Evolutionary conservation across 1,140 invertebrate genomes (phyloP), one percentile per base, ranked within the genome.

Genomic region (Diorhabda elongata): DNA sequence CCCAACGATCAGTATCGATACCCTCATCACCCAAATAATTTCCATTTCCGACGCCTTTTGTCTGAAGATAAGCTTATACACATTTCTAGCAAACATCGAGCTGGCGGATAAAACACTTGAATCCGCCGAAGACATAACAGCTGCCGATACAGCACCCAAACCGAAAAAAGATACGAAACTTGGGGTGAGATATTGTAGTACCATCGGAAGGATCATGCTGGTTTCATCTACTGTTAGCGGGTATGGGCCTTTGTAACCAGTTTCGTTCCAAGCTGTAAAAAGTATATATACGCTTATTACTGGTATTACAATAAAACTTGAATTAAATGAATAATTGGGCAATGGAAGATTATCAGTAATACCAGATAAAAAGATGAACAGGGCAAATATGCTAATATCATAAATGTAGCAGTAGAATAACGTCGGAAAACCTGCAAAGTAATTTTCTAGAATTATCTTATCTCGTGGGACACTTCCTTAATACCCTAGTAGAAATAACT

Each of bases 41-140:
- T 99, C 97, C 87, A 92, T 93, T 82, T 97, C 95, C 60, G 93
- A 96, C 44, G 95, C 95, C 82, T 91, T 89, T 83, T 96, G 95
- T 72, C 96, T 85, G 84, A 98, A 97, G 78, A 98, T 95, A 77
- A 97, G 87, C 84, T 95, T 97, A 87, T 98, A 98, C 69, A 99
- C 93, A 82, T 99, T 99, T 78, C 96, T 89, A 64, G 97, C 96
- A 81, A 98, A 99, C 97, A 99, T 98, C 11, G 96, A 97, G 71
- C 94, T 94, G 3, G 97, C 97, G 11, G 95, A 97, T 6, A 99
- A 86, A 43, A 99, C 94, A 70, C 96, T 98, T 56, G 97, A 98
- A 81, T 99, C 97, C 0, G 97, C 96, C 3, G 97, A 98, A 44
- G 96, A 98, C 97, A 98, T 98, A 43, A 98, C 96, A 7, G 97